Base-by-base conservation (phyloP, 2,797 vertebrate species). In the Diplodus sargus region DNA sequence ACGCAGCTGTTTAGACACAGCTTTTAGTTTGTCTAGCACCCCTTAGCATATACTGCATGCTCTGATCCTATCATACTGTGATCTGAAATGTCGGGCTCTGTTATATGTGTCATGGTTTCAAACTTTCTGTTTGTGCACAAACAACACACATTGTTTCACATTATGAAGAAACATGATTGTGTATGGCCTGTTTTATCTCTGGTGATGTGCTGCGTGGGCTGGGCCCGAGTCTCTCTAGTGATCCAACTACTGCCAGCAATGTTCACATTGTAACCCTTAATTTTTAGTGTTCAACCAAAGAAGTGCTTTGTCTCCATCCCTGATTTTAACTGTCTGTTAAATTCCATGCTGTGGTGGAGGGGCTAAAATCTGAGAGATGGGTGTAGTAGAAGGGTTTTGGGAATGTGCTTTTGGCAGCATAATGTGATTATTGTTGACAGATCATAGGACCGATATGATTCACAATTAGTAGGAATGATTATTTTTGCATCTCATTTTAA, bases 261-360 rank as follows among this genome's bases (percentile, higher is more conserved):
- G 30, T 68, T 74, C 64, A 68, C 43, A 43, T 11, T 69, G 20
- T 70, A 60, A 63, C 54, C 66, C 25, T 53, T 30, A 59, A 67
- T 73, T 39, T 78, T 79, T 62, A 66, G 52, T 53, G 43, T 53
- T 78, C 16, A 74, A 58, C 61, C 28, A 52, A 74, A 60, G 48
- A 57, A 51, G 43, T 52, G 23, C 16, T 61, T 72, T 56, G 52
- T 70, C 65, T 83, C 28, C 8, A 25, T 54, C n/a, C 28, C 28
- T 51, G 8, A 16, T 51, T 60, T 60, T 25, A 60, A 58, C 11
- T 25, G 9, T 49, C 22, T 65, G 30, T 64, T 52, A 52, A 25
- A 66, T 61, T 17, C 23, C 58, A 39, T 20, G 43, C 18, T 65
- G 70, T 73, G 49, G 47, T 65, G 18, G 23, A 59, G n/a, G 22